Conservation (phyloP, 2,113 vertebrate genomes). For the Motacilla alba region DNA sequence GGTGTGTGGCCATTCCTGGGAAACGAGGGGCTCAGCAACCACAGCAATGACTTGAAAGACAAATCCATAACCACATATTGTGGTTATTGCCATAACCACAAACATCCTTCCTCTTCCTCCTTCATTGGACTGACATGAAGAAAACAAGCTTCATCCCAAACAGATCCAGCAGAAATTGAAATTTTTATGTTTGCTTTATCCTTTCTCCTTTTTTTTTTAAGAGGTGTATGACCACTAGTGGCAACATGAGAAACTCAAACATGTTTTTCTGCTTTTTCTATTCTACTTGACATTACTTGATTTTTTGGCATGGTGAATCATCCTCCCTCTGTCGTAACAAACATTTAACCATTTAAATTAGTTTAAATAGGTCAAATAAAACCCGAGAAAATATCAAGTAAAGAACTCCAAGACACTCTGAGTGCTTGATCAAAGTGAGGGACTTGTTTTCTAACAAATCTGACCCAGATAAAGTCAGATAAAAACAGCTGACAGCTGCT, state of each 20-base stretch:
- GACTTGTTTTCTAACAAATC: background rate
- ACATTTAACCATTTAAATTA: background rate
- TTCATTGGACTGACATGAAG: background rate
- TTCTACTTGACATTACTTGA: background rate
- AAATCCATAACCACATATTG: background rate
- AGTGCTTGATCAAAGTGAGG: background rate
- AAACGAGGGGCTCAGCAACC: background rate
- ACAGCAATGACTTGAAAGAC: rapidly evolving
- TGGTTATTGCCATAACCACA: background rate
- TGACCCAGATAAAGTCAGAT: background rate
- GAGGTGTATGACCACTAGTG: rapidly evolving
- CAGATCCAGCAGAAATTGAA: background rate
- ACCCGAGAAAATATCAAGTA: background rate
- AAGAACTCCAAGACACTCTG: background rate
- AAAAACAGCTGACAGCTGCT: background rate
- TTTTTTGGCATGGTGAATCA: background rate
- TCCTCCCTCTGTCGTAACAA: background rate
- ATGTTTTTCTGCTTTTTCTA: background rate
- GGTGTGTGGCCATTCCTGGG: background rate
- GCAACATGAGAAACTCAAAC: background rate
- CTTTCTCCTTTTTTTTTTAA: background rate
- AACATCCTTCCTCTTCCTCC: background rate
- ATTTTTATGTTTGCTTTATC: background rate
- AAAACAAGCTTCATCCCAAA: background rate
- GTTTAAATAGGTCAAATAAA: background rate